Percentiles rank a stretch among this genome's conserved stretches.
Conservation (phyloP, 1,140 invertebrate species). For the Drosophila repletoides region DNA sequence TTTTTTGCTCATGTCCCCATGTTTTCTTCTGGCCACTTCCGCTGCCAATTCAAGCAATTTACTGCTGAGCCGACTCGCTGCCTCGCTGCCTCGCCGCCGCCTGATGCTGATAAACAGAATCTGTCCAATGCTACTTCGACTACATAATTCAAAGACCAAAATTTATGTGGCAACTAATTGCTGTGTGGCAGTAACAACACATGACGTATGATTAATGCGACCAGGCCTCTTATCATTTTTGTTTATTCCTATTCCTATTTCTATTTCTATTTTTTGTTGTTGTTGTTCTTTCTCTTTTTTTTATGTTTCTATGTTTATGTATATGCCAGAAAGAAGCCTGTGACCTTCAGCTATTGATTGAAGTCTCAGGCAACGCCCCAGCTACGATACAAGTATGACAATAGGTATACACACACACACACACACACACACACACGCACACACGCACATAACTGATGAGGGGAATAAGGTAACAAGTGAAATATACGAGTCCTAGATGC, state of each 20-base stretch:
- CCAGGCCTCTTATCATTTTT: slow-evolving; percentile 51
- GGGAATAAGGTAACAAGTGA: too few relatives aligned
- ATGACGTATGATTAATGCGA: slow-evolving; percentile 76
- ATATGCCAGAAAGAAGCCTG: slow-evolving; percentile 1
- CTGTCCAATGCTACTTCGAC: slow-evolving; percentile 27
- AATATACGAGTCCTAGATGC: too few relatives aligned
- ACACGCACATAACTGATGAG: neutral
- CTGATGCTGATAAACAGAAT: neutral
- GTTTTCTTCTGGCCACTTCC: slow-evolving; percentile 57
- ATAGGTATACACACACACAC: neutral
- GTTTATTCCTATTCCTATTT: neutral
- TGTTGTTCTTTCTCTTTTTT: slow-evolving; percentile 1
- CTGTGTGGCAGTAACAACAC: slow-evolving; percentile 55
- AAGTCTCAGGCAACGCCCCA: slow-evolving; percentile 54
- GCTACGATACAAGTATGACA: slow-evolving; percentile 26
- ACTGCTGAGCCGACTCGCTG: slow-evolving; percentile 35
- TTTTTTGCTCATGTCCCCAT: slow-evolving; percentile 9
- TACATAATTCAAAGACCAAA: slow-evolving; percentile 48
- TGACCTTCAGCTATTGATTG: slow-evolving; percentile 75
- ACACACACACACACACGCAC: neutral
- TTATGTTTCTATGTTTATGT: slow-evolving; percentile 2
- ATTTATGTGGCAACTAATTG: slow-evolving; percentile 53
- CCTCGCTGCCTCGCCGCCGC: too few relatives aligned
- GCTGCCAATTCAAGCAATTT: slow-evolving; percentile 71
- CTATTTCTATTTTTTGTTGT: too few relatives aligned